Base-by-base conservation (phyloP, 1,140 invertebrate genomes). In the Acyrthosiphon pisum region DNA sequence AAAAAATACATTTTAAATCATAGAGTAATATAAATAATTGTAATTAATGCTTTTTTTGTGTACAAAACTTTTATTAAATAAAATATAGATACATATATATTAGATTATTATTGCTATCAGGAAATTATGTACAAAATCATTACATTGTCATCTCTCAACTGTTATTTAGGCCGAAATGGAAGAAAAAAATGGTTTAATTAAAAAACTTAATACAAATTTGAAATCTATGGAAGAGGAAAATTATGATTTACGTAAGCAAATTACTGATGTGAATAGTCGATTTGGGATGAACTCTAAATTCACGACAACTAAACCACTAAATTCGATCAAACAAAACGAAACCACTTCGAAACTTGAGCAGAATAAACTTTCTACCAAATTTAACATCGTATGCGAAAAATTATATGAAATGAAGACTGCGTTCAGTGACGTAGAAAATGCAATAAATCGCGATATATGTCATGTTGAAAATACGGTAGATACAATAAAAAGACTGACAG, bases 201-300 rank as follows among this genome's bases (percentile, higher is more conserved):
- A 50, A 50, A 46, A 35, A 35, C 11, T 88, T 8, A 88, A 6
- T 6, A n/a, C n/a, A 35, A 35, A 88, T 50, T 35, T 88, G 46
- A 88, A 50, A 88, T 88, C 35, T 20, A 88, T 48, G 22, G 46
- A 88, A 88, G 86, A 88, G 11, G 86, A 88, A 35, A 46, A 48
- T 88, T 20, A 18, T 88, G 22, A 88, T 22, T 46, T 88, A 48
- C 86, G 46, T 1, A 48, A 2, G 46, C 18, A 88, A 88, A 46
- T 88, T 22, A 20, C 14, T 50, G 48, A 48, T 35, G 6, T 76
- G 18, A 50, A 88, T 6, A 48, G n/a, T 35, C 30, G 6, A 48
- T 22, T n/a, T 20, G 9, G 1, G 11, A n/a, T 48, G 46, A 14
- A 88, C 46, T 48, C 26, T 6, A 48, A 14, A 37, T 50, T 2